phyloP scores from a whole-genome alignment of 2,113 vertebrate genomes.

The Microtus richardsoni region DNA sequence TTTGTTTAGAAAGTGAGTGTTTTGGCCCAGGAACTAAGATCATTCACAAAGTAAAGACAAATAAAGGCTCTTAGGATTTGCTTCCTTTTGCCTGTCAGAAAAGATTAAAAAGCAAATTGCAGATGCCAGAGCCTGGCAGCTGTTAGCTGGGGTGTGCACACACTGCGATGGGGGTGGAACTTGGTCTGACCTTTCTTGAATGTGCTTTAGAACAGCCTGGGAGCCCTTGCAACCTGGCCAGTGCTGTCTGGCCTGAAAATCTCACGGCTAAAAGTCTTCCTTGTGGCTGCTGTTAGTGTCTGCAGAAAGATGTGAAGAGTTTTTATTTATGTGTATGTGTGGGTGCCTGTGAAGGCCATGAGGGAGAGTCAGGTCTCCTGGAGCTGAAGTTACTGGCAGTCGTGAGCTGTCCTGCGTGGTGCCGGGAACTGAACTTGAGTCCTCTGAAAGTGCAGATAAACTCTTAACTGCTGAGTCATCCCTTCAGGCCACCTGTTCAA shows the following conservation, averaged over 20 bases:
- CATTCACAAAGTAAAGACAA: not conserved
- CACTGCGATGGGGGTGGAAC: not conserved
- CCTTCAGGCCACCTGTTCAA: not conserved
- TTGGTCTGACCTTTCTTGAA: not conserved
- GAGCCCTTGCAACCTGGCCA: not conserved
- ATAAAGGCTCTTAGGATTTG: not conserved
- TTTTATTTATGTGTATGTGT: not conserved
- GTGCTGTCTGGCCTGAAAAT: not conserved
- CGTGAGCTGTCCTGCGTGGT: not conserved
- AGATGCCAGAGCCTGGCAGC: not conserved
- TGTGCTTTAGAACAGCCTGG: not conserved
- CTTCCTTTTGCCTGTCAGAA: not conserved
- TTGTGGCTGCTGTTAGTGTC: not conserved
- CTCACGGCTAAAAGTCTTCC: not conserved
- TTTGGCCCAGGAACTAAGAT: not conserved
- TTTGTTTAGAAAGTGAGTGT: not conserved
- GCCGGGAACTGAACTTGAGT: not conserved
- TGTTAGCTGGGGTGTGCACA: accelerated
- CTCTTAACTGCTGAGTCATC: not conserved
- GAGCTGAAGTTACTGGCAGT: not conserved
- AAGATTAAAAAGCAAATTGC: not conserved
- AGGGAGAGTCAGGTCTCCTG: not conserved
- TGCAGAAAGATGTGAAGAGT: not conserved
- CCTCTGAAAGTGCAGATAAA: not conserved
- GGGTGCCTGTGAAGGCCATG: no score